Evolutionary conservation across 2,888 invertebrate genomes (phyloP), one percentile per base, ranked within the genome.

Genomic region (Calliphora vomitoria): DNA sequence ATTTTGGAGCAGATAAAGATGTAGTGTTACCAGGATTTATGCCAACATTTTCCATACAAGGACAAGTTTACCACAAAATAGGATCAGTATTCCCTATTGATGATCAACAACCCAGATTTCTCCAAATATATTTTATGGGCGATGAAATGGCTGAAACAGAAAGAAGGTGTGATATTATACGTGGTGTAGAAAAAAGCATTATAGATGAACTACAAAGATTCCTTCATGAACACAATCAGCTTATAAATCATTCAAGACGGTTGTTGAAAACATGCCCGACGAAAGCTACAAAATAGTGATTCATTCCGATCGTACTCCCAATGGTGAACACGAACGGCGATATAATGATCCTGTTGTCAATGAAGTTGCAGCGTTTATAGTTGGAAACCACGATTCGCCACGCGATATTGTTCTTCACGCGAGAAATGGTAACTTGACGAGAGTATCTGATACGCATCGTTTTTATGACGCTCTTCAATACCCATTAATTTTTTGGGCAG

Each of bases 51-150:
- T 11, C 47, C 8, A 72, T 72, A 38, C 35, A 53, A 55, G 71
- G 71, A 35, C 71, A 71, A 55, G 20, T 71, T 15, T 53, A 71
- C 25, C 53, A 71, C 25, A 25, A 25, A 25, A 25, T 25, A 1
- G 2, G 25, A 25, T 25, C 35, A n/a, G 6, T 71, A 15, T 53
- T 71, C 20, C 71, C 71, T 0, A 4, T 55, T 4, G 20, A 13
- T 6, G 13, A 71, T 53, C 5, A 20, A 13, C 50, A 50, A 15
- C 47, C 47, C 3, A 69, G 2, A 25, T 69, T 69, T 31, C 18
- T 71, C 4, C 71, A 71, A 55, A 71, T 71, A 15, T 71, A 71
- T n/a, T 71, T 71, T 18, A 53, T 71, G 53, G 71, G 71, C 10
- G 47, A 68, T 44, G 68, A 68, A 18, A 20, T 10, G 3, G 38